These are phyloP conservation scores for Bovichtus variegatus DNA, from an alignment of 2,797 vertebrate genomes.

Conservation along the genomic window DNA sequence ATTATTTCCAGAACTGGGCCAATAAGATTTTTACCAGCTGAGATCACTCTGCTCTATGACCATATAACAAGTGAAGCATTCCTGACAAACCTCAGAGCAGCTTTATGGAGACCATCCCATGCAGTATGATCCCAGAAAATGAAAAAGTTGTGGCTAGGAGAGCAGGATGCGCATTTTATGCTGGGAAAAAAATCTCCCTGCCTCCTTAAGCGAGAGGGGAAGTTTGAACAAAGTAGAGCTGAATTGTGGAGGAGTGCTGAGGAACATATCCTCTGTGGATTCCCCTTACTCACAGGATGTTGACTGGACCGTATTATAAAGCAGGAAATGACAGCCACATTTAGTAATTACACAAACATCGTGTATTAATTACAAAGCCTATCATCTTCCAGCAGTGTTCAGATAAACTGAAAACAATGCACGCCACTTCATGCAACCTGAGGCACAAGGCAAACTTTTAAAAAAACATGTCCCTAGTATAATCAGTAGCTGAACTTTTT, in stretches of 20 bases:
- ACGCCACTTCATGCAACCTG: neutral
- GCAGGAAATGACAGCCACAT: constrained; percentile 73
- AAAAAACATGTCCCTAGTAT: neutral
- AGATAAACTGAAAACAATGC: neutral
- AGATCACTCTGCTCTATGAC: constrained; percentile 67
- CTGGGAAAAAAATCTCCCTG: constrained; percentile 48
- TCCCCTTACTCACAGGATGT: constrained; percentile 72
- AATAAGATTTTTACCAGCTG: constrained; percentile 76
- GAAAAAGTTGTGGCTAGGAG: constrained; percentile 40
- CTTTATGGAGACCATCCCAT: constrained; percentile 58
- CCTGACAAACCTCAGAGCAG: constrained; percentile 67
- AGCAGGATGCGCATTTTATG: constrained; percentile 72
- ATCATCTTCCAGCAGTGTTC: constrained; percentile 1
- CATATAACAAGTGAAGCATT: constrained; percentile 67
- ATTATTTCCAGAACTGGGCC: constrained; percentile 57
- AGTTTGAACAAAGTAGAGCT: constrained; percentile 66
- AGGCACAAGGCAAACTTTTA: neutral
- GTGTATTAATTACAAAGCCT: constrained; percentile 40
- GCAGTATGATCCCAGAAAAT: constrained; percentile 41
- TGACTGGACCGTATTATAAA: constrained; percentile 50
- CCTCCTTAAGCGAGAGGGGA: constrained; percentile 60
- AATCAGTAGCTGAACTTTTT: neutral
- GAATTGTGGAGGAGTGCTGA: constrained; percentile 51
- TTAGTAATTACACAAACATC: constrained; percentile 59
- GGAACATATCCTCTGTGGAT: constrained; percentile 64